A percentile compares a stretch with the other conserved stretches of the same genome.
Evolutionary conservation across 2,113 vertebrate genomes (phyloP).

Genomic region (Centropus bengalensis): DNA sequence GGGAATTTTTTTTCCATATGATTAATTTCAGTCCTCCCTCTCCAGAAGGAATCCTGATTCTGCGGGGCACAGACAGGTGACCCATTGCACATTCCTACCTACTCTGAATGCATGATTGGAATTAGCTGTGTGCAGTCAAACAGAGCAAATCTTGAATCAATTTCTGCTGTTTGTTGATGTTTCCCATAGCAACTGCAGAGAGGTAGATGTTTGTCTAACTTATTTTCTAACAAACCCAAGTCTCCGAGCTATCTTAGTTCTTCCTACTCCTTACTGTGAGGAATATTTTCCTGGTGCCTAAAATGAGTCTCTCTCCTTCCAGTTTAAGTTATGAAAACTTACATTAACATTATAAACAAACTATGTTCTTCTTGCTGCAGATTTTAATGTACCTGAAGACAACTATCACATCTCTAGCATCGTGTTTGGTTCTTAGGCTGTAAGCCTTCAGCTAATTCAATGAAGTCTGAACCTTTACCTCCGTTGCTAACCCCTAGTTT

Average conservation of each 20-base stretch:
- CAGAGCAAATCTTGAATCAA: neutral
- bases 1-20: neutral
- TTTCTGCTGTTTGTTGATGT: neutral
- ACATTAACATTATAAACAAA: neutral
- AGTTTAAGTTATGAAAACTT: neutral
- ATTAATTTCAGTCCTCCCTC: neutral
- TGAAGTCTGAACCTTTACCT: neutral
- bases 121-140: neutral
- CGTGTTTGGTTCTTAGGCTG: neutral
- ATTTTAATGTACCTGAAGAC: neutral
- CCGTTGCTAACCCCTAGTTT: neutral
- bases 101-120: neutral
- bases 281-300: neutral
- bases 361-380: neutral
- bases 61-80: neutral
- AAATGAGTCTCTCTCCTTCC: neutral
- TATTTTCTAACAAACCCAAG: neutral
- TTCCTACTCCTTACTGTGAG: neutral
- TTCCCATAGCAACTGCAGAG: neutral
- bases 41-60: neutral
- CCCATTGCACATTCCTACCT: neutral
- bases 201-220: neutral
- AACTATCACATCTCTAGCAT: neutral
- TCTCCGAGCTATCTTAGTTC: neutral
- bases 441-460: neutral